Evolutionary conservation across 2,888 invertebrate species (phyloP), one percentile per base, ranked within the genome.

Genomic region (Dryadula phaetusa): DNA sequence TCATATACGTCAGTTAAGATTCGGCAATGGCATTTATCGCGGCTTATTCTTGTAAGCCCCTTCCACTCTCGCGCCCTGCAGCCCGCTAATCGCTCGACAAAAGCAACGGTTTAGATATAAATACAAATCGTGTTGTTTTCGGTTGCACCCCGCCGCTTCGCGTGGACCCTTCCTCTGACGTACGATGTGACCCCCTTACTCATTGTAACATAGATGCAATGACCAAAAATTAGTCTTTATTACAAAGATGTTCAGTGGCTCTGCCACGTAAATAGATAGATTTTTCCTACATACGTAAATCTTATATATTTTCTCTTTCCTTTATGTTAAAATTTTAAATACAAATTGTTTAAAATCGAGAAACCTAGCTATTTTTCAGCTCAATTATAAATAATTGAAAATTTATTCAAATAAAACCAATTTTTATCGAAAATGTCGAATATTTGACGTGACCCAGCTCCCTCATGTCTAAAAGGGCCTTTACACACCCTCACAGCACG

Each of bases 91-190:
- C 91, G 91, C 85, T 77, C 82, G 82, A 92, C 91, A 91, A 92
- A 85, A 83, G 86, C 78, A 84, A 60, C 82, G 89, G 87, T 89
- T 91, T 88, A 86, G 88, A 82, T 87, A 90, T 88, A 88, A 91
- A 90, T 90, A 90, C 90, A 90, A 86, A 90, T 89, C 91, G 90
- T 86, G 92, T 91, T 90, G 92, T 92, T 91, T 88, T 91, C 87
- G 89, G 86, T 85, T 74, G 80, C 81, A 79, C 85, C 87, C 86
- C 74, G 82, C 73, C 70, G 77, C 70, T 75, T 74, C 70, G 77
- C 70, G 75, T 68, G 73, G 67, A 70, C 76, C 76, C 79, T 78
- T 73, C 77, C 72, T 63, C 58, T 67, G 46, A 40, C 22, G 56
- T 56, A n/a, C 22, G 37, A 74, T 64, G 72, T 58, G 70, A 49